Base-by-base conservation (phyloP, 2,888 invertebrate genomes). In the Drosophila formosana region DNA sequence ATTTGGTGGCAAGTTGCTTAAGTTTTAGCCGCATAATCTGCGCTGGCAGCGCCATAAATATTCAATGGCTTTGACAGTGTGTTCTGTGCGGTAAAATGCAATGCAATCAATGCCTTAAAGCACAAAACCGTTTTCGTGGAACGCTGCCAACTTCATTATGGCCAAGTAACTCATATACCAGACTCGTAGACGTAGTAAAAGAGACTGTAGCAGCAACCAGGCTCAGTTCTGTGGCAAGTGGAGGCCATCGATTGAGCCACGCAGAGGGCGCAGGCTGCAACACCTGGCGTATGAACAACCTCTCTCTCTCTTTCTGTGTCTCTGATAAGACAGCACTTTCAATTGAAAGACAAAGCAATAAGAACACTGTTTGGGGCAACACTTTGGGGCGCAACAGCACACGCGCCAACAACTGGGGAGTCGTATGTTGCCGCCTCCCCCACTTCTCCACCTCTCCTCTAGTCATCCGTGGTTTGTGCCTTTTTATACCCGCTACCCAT, bases 1-100 rank as follows among this genome's bases (percentile, higher is more conserved):
- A 66, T 66, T 74, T 66, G 66, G 72, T 68, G 78, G 78, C 72
- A 86, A 86, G 71, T 82, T 82, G 86, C 77, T 82, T 78, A 83
- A 84, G 75, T 80, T 78, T 86, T 84, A 73, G 84, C 89, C 83
- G 83, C 89, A 84, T 83, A 83, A 83, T 83, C 83, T 86, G 87
- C 73, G 46, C 66, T 52, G 83, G 71, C 88, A 82, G 66, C 51
- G 75, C 80, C 83, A 88, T 83, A 88, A 83, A 83, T 83, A 88
- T 83, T 71, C 86, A 80, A 85, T 88, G 88, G 88, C 70, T 77
- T 47, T 65, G 58, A 18, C 18, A 18, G 18, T 18, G 18, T 18
- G 18, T 18, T 45, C 34, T 37, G 51, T 52, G 52, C 50, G 55
- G 32, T 18, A 25, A 13, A 53, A 45, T n/a, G 45, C 56, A 28